These are phyloP conservation scores for Coregonus sp. DNA, from an alignment of 2,797 vertebrate genomes.

Conservation along the genomic window DNA sequence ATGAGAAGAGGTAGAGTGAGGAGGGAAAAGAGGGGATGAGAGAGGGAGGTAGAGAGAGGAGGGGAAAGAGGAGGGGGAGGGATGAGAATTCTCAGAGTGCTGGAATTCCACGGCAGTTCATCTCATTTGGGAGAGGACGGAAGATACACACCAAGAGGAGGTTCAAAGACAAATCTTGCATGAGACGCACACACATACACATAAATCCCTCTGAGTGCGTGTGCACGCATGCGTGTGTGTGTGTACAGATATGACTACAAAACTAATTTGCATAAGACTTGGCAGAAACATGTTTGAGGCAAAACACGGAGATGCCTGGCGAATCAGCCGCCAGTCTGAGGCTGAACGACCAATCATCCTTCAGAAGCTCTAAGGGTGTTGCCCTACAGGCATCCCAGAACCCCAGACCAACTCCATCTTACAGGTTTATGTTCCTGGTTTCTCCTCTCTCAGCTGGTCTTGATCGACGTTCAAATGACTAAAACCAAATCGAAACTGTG, in stretches of 20 bases:
- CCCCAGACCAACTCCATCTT: neutral
- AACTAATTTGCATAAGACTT: neutral
- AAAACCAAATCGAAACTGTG: too few species aligned
- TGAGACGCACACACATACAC: neutral
- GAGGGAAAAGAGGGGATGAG: neutral
- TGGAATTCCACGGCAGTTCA: conserved; percentile 43
- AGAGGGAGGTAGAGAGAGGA: conserved; percentile 11
- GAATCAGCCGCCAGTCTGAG: neutral
- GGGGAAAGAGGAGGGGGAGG: conserved; percentile 11
- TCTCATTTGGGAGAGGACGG: conserved; percentile 49
- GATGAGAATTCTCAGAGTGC: conserved; percentile 17
- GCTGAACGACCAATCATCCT: neutral
- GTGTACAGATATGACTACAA: neutral
- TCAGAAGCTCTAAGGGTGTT: neutral
- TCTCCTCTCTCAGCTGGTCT: neutral
- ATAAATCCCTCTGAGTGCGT: neutral
- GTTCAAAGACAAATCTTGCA: conserved; percentile 34
- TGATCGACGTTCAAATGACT: too few species aligned
- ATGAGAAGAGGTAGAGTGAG: too few species aligned
- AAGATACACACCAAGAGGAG: conserved; percentile 24
- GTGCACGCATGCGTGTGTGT: neutral
- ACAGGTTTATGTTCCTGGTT: neutral
- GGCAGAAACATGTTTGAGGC: neutral
- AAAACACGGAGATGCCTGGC: neutral
- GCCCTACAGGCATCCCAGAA: neutral